Base-by-base conservation (phyloP, 2,113 vertebrate species). In the Apus apus region DNA sequence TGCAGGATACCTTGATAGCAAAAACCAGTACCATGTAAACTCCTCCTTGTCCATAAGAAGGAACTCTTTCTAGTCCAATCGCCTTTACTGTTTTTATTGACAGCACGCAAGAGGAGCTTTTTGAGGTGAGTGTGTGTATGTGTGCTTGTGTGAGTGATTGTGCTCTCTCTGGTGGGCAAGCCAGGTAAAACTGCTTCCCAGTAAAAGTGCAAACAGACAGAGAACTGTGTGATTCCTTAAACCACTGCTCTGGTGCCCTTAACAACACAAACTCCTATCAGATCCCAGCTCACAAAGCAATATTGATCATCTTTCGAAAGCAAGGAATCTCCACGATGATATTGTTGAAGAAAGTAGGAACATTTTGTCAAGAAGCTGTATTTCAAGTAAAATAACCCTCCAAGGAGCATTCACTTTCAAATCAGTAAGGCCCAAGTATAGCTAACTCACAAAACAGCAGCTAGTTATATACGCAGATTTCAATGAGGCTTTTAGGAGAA, bases 401-500 rank as follows among this genome's bases (percentile, higher is more conserved):
- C 58, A 85, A 76, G 87, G 62, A 93, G 88, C 96, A 96, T 96
- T 96, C 88, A 85, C 82, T 96, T 96, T 86, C 93, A 93, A 94
- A 96, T 92, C 90, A 94, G 61, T 34, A 92, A 92, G 0, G 4
- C 12, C 6, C 73, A 81, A 90, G 90, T 95, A 78, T 70, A 79
- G 85, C 73, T 78, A 90, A 87, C 73, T 72, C 94, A 93, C 96
- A 87, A 85, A 89, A 81, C 94, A 87, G 85, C 93, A 95, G 96
- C 92, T 38, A 96, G 96, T 91, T 95, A 96, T n/a, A 89, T 82
- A 78, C 36, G 48, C 66, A 95, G 85, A 81, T 87, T 90, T 96
- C 85, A 97, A 92, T 89, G 90, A 93, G 96, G 90, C 94, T 90
- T 96, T 96, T 84, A 76, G 80, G 46, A 94, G 88, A 94, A 93